A percentile compares a stretch with the other conserved stretches of the same genome.
phyloP scores from a whole-genome alignment of 2,797 vertebrate genomes.

The Darevskia mixta region DNA sequence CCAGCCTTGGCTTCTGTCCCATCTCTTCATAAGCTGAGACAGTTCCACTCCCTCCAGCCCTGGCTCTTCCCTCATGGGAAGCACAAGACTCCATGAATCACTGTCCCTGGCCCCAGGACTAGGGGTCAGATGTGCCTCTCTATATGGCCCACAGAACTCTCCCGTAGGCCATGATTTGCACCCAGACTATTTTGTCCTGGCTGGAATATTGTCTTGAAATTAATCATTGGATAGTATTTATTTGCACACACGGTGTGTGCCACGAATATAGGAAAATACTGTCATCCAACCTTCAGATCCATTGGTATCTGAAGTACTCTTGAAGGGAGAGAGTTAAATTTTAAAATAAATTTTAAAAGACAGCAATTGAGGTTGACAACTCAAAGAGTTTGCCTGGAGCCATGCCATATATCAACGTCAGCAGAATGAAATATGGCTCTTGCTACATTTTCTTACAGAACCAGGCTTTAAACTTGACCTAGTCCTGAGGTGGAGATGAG shows the following conservation, averaged over 20 bases:
- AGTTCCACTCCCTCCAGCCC: too few relatives aligned
- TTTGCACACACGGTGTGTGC: neutral
- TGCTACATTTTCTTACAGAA: slow-evolving; percentile 34
- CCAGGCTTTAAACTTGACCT: slow-evolving; percentile 46
- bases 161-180: too few relatives aligned
- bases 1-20: too few relatives aligned
- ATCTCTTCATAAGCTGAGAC: too few relatives aligned
- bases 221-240: neutral
- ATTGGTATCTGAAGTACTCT: neutral
- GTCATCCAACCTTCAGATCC: neutral
- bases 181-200: too few relatives aligned
- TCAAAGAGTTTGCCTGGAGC: slow-evolving; percentile 42
- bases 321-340: slow-evolving; percentile 43
- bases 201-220: neutral
- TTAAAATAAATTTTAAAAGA: slow-evolving; percentile 54
- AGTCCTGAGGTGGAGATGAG: slow-evolving; percentile 5
- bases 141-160: too few relatives aligned
- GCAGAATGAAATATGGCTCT: slow-evolving; percentile 43
- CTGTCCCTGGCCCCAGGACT: too few relatives aligned
- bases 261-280: neutral
- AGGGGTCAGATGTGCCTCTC: too few relatives aligned
- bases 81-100: too few relatives aligned
- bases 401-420: slow-evolving; percentile 38
- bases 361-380: slow-evolving; percentile 50
- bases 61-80: too few relatives aligned